Base-by-base conservation (phyloP, 2,113 vertebrate genomes). In the Anser cygnoides region DNA sequence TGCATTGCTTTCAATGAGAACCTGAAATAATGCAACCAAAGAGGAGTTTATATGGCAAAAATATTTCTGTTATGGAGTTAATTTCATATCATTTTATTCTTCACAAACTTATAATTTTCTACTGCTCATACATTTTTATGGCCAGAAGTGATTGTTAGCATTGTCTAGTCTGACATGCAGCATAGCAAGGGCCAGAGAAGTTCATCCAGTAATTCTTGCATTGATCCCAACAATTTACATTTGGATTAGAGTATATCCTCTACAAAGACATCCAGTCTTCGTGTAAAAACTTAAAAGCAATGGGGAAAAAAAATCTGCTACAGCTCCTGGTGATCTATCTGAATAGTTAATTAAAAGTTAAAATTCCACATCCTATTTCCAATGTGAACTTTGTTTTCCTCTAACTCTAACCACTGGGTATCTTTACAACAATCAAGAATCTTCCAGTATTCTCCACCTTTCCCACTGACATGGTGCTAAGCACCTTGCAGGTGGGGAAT, bases 81-180 rank as follows among this genome's bases (percentile, higher is more conserved):
- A 97, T 97, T 96, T 96, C 93, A 67, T 90, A 94, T 73, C 82
- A 93, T 91, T 96, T 96, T 96, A 90, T 93, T 95, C 84, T 92
- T 95, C 84, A 91, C 93, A 93, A 95, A 95, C 96, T 96, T 95
- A 87, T 93, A 95, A 97, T 97, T 97, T 95, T 96, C 93, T 74
- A 83, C 63, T 73, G 44, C 91, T 96, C 67, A 77, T 92, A 90
- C 93, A 95, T 95, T 95, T 96, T 96, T 95, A 95, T 91, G 75
- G 67, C 92, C 87, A 94, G 68, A 96, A 96, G 78, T 93, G 93
- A 96, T 91, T 94, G 93, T 95, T 96, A 95, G 87, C 91, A 90
- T 95, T 93, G 95, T 95, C 82, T 93, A 92, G 78, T 77, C 87
- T 95, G 95, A 96, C 95, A 95, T 33, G 59, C 75, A 94, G 90